Evolutionary conservation across 2,113 vertebrate genomes (phyloP).

Genomic region (Piprites chloris): DNA sequence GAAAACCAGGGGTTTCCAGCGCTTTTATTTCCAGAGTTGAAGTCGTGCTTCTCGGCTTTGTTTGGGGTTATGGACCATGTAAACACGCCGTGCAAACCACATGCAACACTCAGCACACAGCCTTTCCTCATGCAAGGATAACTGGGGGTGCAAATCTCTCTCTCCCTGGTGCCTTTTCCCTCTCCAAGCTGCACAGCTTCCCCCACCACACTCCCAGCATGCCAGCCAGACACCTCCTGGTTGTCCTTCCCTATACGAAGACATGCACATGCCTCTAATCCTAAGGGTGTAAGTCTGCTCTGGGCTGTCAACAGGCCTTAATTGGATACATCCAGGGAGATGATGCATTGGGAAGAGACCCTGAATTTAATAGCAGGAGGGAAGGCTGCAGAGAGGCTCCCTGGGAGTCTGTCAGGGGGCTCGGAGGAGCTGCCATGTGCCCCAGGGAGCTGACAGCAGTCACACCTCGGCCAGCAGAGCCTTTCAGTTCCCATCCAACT

Average conservation of each 20-base stretch:
- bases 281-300: background rate
- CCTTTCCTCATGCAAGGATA: background rate
- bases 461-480: background rate
- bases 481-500: background rate
- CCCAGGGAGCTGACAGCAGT: background rate
- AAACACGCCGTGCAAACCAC: background rate
- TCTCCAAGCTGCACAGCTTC: background rate
- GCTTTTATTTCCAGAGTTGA: slow-evolving; percentile 37
- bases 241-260: slow-evolving; percentile 8
- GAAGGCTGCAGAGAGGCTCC: background rate
- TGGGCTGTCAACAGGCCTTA: slow-evolving; percentile 10
- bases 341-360: background rate
- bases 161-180: background rate
- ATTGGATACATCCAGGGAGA: slow-evolving; percentile 36
- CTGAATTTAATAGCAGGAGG: background rate
- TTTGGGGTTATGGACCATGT: background rate
- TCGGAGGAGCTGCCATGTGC: background rate
- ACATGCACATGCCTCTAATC: slow-evolving; percentile 6
- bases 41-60: background rate
- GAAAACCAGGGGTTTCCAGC: slow-evolving; percentile 57
- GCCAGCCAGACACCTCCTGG: background rate
- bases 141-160: background rate
- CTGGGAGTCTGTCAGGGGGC: background rate
- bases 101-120: background rate
- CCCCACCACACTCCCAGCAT: background rate